phyloP scores from a whole-genome alignment of 2,797 vertebrate species.

The Cottoperca gobio region DNA sequence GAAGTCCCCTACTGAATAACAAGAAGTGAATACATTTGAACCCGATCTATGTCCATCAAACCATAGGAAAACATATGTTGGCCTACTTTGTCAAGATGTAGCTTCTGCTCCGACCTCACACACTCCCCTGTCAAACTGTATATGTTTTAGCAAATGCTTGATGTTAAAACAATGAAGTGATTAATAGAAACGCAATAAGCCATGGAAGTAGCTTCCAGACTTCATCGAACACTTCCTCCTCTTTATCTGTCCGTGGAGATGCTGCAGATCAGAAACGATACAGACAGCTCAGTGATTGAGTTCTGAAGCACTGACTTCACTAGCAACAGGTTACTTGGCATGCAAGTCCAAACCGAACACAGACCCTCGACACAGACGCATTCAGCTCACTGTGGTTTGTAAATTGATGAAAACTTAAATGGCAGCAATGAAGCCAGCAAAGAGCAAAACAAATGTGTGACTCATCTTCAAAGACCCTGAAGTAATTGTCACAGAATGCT shows the following conservation, averaged over 20 bases:
- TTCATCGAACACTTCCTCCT: slow-evolving; percentile 12
- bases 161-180: slow-evolving; percentile 31
- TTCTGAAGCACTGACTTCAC: slow-evolving; percentile 16
- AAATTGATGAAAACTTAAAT: slow-evolving; percentile 62
- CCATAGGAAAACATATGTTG: background rate
- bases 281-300: slow-evolving; percentile 5
- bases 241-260: slow-evolving; percentile 1
- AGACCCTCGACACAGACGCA: slow-evolving; percentile 19
- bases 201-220: slow-evolving; percentile 24
- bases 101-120: background rate
- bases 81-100: background rate
- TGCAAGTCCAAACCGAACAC: background rate
- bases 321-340: slow-evolving; percentile 47
- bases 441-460: slow-evolving; percentile 62
- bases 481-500: slow-evolving; percentile 66
- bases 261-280: slow-evolving; percentile 8
- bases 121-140: background rate
- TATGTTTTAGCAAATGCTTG: background rate
- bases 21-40: background rate
- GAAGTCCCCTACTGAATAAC: background rate
- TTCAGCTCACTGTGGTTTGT: slow-evolving; percentile 40
- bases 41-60: background rate
- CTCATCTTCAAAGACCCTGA: slow-evolving; percentile 54
- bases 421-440: slow-evolving; percentile 41
- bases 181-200: slow-evolving; percentile 23